These are phyloP conservation scores for Chionodraco myersi DNA, from an alignment of 2,113 vertebrate species.

Conservation along the genomic window DNA sequence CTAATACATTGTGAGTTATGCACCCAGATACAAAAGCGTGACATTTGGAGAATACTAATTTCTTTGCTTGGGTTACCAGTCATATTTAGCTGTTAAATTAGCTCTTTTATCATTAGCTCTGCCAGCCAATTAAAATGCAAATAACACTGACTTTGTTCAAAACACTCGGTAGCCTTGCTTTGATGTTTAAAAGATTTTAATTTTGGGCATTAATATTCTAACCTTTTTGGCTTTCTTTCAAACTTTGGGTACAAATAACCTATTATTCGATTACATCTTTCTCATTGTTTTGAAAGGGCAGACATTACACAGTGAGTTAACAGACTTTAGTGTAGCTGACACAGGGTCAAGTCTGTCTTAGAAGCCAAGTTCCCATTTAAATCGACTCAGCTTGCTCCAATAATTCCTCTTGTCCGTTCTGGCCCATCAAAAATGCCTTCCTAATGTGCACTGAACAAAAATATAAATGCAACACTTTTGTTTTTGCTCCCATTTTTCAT, in stretches of 20 bases:
- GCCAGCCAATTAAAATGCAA: constrained; percentile 57
- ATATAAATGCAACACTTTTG: too few species aligned
- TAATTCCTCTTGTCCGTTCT: not conserved
- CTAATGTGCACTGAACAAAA: too few species aligned
- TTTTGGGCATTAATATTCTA: constrained; percentile 25
- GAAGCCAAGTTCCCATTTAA: not conserved
- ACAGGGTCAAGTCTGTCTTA: not conserved
- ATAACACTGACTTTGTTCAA: constrained; percentile 33
- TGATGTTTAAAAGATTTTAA: constrained; percentile 32
- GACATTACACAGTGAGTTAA: constrained; percentile 25
- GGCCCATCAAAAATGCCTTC: not conserved
- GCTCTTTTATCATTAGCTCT: constrained; percentile 46
- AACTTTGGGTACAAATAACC: not conserved
- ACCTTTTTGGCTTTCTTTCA: constrained; percentile 10
- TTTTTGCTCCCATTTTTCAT: too few species aligned
- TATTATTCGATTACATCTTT: not conserved
- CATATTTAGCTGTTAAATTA: constrained; percentile 56
- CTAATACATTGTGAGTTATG: constrained; percentile 23
- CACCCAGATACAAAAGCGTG: constrained; percentile 44
- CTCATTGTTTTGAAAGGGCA: constrained; percentile 41
- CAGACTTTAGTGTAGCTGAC: constrained; percentile 11
- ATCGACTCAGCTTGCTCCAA: not conserved
- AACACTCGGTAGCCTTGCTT: constrained; percentile 30
- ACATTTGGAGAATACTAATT: constrained; percentile 63
- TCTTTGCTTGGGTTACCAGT: constrained; percentile 27